Base-by-base conservation (phyloP, 2,113 vertebrate species). In the Mustelus asterias region DNA sequence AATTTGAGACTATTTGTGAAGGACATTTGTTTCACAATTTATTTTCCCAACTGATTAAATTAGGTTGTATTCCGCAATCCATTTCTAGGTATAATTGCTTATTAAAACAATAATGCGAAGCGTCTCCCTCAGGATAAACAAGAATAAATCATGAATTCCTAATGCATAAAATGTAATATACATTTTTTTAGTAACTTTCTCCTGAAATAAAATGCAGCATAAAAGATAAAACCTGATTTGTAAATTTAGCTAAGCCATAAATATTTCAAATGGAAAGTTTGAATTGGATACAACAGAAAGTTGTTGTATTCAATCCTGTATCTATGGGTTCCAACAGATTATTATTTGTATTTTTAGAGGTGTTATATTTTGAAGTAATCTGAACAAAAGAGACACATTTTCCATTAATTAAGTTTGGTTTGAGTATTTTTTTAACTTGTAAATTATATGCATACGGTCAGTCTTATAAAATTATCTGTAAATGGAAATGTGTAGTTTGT, bases 1-100 rank as follows among this genome's bases (percentile, higher is more conserved):
- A 54, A 72, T 72, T 95, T 72, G 29, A 72, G 24, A 95, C 94
- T 95, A 41, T 95, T 95, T 72, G 94, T 95, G 67, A 95, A 95
- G 69, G 94, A 95, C 94, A 95, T 95, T 95, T 72, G 69, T 95
- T 95, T 54, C 94, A 72, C 72, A 95, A 95, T 76, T 95, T 95
- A 95, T 76, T 72, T 95, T 95, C 69, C 94, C 94, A 95, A 41
- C 22, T 95, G 94, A 95, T 95, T 95, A 95, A 95, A 95, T 95
- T 95, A 70, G 41, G 94, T 54, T 76, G 54, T 95, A 76, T 95
- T 95, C 94, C 37, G 33, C 67, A 44, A 95, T 72, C 89, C 67
- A 95, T 95, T 95, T 72, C 94, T 16, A 95, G n/a, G 44, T 48
- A 48, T 95, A 95, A 95, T 22, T 70, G 94, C 94, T 95, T 95